Evolutionary conservation across 2,888 invertebrate genomes (phyloP).

Genomic region (Xestia ashworthii): DNA sequence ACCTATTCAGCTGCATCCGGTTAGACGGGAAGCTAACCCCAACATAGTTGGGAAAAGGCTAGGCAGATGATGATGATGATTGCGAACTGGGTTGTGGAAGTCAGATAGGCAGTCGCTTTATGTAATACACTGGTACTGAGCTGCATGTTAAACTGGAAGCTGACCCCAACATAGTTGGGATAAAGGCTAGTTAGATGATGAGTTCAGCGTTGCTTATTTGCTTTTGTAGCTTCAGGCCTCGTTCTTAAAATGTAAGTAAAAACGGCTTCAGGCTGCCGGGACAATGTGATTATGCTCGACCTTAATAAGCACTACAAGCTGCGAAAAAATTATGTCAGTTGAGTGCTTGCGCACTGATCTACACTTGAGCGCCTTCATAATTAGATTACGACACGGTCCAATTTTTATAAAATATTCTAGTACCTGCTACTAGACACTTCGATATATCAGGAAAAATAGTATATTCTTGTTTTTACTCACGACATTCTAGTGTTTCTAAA

Average conservation of each 20-base stretch:
- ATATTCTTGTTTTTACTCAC: neutral
- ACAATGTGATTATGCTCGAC: slow-evolving; percentile 16
- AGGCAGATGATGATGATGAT: too few species aligned
- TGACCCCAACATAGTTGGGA: too few species aligned
- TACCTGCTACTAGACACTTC: neutral
- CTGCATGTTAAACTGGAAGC: neutral
- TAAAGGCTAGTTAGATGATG: neutral
- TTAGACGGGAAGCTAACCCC: too few species aligned
- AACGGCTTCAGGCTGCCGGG: neutral
- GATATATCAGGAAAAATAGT: neutral
- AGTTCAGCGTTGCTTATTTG: neutral
- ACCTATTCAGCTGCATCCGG: too few species aligned
- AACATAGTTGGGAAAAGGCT: too few species aligned
- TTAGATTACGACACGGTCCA: neutral
- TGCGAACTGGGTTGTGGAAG: neutral
- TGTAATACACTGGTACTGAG: neutral
- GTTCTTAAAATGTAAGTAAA: neutral
- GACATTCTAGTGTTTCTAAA: neutral
- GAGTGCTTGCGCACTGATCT: slow-evolving; percentile 41
- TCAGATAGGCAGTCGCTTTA: neutral
- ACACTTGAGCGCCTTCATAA: slow-evolving; percentile 5
- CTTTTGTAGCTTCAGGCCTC: neutral
- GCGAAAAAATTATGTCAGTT: slow-evolving; percentile 12
- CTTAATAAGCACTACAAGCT: slow-evolving; percentile 18
- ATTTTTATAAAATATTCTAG: neutral